Percentiles rank a stretch among this genome's conserved stretches.
These are phyloP conservation scores for Notoglanidium macrostoma DNA, from an alignment of 2,797 vertebrate species.

Conservation along the genomic window DNA sequence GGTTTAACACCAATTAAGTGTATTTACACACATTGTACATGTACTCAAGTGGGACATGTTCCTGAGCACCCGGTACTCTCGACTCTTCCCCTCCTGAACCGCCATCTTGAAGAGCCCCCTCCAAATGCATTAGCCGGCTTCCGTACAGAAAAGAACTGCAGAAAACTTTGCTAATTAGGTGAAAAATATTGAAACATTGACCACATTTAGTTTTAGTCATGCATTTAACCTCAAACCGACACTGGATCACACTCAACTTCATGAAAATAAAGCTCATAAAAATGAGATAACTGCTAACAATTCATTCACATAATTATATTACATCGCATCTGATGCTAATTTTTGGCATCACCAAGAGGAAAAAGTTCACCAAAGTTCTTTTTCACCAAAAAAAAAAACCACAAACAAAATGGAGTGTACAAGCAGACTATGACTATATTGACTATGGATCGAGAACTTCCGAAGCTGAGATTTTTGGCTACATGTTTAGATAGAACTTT, in stretches of 20 bases:
- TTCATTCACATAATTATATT: neutral
- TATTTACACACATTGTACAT: conserved; percentile 21
- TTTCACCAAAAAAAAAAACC: neutral
- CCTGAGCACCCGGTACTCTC: neutral
- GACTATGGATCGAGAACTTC: neutral
- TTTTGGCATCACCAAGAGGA: neutral
- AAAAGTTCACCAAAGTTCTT: neutral
- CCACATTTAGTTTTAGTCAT: neutral
- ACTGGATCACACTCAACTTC: too few species aligned
- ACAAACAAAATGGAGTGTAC: neutral
- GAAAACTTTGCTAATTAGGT: neutral
- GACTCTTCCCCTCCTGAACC: neutral
- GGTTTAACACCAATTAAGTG: conserved; percentile 48
- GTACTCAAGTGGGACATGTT: conserved; percentile 14
- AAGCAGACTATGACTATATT: neutral
- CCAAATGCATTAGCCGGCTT: neutral
- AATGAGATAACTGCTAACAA: neutral
- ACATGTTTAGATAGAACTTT: neutral
- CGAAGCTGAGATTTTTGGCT: neutral
- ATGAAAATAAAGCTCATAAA: neutral
- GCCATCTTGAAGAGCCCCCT: neutral
- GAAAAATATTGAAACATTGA: neutral
- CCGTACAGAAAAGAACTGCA: neutral
- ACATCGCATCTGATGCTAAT: too few species aligned
- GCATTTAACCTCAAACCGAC: neutral